phyloP scores from a whole-genome alignment of 2,113 vertebrate genomes.

The Notiomystis cincta region DNA sequence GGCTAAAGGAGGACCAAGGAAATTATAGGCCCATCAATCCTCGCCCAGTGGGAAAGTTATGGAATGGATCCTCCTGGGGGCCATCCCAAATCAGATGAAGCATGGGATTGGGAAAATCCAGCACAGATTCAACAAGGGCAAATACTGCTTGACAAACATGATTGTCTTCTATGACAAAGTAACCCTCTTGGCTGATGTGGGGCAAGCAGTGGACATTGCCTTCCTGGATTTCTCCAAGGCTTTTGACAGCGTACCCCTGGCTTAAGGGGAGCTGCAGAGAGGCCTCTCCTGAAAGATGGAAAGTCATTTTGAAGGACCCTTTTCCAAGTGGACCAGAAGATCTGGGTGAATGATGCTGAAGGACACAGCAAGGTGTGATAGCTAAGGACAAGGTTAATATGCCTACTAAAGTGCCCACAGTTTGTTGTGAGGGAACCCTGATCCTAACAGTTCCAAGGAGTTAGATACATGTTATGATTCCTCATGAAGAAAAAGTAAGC shows the following conservation, averaged over 20 bases:
- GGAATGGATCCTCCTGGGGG: not conserved
- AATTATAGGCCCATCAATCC: not conserved
- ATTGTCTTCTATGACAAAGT: not conserved
- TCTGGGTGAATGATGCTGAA: not conserved
- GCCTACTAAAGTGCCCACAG: not conserved
- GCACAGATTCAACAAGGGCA: not conserved
- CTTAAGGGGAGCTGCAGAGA: not conserved
- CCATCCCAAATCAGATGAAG: not conserved
- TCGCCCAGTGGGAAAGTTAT: not conserved
- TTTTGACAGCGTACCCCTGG: not conserved
- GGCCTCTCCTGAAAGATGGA: not conserved
- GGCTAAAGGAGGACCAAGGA: not conserved
- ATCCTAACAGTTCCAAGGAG: not conserved
- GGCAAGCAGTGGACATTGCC: accelerated
- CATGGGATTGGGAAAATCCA: not conserved
- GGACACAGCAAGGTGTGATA: not conserved
- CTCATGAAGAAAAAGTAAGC: not conserved
- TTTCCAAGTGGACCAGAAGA: not conserved
- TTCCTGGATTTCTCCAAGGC: not conserved
- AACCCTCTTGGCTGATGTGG: not conserved
- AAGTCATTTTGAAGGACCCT: not conserved
- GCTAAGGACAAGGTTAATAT: not conserved
- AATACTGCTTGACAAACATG: not conserved
- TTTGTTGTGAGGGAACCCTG: not conserved
- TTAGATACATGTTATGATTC: not conserved